Base-by-base conservation (phyloP, 1,140 invertebrate genomes). In the Aricia agestis region DNA sequence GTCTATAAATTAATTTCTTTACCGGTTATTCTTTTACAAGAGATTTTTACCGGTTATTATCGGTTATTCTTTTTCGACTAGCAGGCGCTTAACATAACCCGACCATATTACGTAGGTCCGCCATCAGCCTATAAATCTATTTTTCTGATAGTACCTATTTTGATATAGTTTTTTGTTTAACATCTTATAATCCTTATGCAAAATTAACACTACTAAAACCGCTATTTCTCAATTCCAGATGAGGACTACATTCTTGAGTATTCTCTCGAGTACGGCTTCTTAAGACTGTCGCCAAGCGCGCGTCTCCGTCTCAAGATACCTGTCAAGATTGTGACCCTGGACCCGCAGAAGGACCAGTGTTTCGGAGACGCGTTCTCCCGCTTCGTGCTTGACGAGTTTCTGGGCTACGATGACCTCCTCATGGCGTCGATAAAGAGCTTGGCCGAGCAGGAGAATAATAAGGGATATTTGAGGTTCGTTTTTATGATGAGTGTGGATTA, bases 241-340 rank as follows among this genome's bases (percentile, higher is more conserved):
- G 98, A 99, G 79, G 96, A 98, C 82, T 99, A 99, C 85, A 99
- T 99, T 52, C 96, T 99, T 5, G 99, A 99, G 89, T 99, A 99
- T 93, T 97, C 98, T 1, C 92, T 99, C 72, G 98, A 99, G 88
- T 99, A 99, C 91, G 98, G 99, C 1, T 98, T 99, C 85, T 92
- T 99, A 52, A 94, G 98, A 4, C 91, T 99, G 15, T 97, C 97
- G 11, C 95, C 97, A 0, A 94, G 94, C 32, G 96, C 97, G 1
- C 93, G 98, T 41, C 94, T 96, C 73, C 94, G 95, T 65, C 93
- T 99, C 1, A 97, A 98, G 82, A 98, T 99, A 77, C 97, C 98
- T 31, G 97, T 99, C 0, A 96, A 97, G 91, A 95, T 98, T 32
- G 97, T 99, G 1, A 96, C 96, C 7, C 90, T 99, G 73, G 97